These are phyloP conservation scores for Microchrysa polita DNA, from an alignment of 2,888 invertebrate genomes.

Conservation along the genomic window DNA sequence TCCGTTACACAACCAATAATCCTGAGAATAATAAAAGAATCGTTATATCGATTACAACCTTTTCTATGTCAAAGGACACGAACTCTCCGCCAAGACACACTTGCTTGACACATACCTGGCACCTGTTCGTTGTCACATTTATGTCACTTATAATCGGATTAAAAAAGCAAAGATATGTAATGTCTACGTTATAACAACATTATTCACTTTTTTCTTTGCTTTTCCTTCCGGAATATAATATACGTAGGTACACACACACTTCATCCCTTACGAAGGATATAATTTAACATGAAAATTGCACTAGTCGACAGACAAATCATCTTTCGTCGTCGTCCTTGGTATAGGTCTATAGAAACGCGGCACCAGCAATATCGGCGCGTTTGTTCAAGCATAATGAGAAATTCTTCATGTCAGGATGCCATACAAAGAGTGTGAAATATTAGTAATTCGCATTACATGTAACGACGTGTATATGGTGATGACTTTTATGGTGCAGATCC, in stretches of 20 bases:
- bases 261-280: too few species aligned
- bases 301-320: not conserved
- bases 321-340: not conserved
- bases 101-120: slow-evolving; percentile 8
- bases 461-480: not conserved
- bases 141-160: slow-evolving; percentile 31
- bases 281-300: too few species aligned
- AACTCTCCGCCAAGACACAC: not conserved
- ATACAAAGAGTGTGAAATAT: too few species aligned
- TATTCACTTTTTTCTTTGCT: not conserved
- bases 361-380: not conserved
- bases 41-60: too few species aligned
- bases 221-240: not conserved
- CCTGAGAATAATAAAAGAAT: too few species aligned
- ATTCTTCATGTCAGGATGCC: too few species aligned
- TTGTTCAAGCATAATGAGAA: not conserved
- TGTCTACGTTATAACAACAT: not conserved
- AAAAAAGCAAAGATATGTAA: slow-evolving; percentile 3
- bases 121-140: slow-evolving; percentile 39
- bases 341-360: too few species aligned
- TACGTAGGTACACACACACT: not conserved
- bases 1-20: too few species aligned
- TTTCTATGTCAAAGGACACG: too few species aligned
- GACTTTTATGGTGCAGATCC: not conserved
- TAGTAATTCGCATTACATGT: not conserved